Conservation (phyloP, 2,888 invertebrate genomes). For the Macaria notata region DNA sequence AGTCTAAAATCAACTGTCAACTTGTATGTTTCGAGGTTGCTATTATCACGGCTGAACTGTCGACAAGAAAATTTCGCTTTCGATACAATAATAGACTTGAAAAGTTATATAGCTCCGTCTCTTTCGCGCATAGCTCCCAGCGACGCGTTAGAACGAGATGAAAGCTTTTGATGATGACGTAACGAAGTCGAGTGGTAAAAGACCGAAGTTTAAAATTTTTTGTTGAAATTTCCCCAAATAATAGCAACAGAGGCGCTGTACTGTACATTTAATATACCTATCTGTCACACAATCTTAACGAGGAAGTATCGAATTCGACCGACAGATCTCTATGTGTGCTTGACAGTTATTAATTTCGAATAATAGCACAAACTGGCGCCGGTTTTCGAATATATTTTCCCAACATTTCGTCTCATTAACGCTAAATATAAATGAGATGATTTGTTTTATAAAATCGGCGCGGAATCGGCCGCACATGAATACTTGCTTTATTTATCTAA, state of each 20-base stretch:
- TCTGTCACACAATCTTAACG: conserved; percentile 4
- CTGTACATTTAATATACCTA: too few relatives aligned
- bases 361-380: conserved; percentile 21
- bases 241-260: too few relatives aligned
- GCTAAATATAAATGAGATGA: conserved; percentile 1
- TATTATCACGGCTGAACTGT: conserved; percentile 4
- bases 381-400: conserved; percentile 6
- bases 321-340: conserved; percentile 15
- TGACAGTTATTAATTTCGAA: conserved; percentile 15
- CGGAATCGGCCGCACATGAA: conserved; percentile 16
- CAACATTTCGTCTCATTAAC: not conserved
- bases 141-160: too few relatives aligned
- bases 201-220: too few relatives aligned
- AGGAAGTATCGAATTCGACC: conserved; percentile 1
- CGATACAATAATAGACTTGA: too few relatives aligned
- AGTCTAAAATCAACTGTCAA: conserved; percentile 7
- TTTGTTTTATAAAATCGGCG: conserved; percentile 4
- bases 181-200: too few relatives aligned
- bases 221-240: too few relatives aligned
- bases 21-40: conserved; percentile 6
- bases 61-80: not conserved
- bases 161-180: too few relatives aligned
- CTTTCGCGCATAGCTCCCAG: too few relatives aligned
- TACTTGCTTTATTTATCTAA: conserved; percentile 51
- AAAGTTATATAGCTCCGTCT: too few relatives aligned